phyloP scores from a whole-genome alignment of 2,113 vertebrate genomes.

The Cyanoramphus novaezelandiae region DNA sequence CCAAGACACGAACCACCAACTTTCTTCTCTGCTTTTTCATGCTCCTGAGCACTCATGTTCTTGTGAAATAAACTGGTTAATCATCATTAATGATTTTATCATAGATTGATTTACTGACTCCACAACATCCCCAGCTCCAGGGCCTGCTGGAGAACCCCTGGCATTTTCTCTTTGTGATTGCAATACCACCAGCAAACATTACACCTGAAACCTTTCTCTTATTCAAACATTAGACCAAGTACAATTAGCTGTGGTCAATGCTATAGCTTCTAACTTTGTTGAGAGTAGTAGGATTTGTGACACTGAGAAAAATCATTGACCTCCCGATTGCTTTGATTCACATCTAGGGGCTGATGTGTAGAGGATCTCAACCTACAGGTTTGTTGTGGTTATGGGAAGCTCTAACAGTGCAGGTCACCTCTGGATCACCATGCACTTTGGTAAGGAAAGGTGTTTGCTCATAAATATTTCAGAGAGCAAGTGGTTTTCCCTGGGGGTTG shows the following conservation, averaged over 20 bases:
- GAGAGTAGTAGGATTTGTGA: background rate
- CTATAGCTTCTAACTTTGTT: background rate
- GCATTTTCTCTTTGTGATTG: background rate
- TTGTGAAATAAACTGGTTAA: background rate
- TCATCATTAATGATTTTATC: background rate
- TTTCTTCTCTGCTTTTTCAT: slow-evolving; percentile 12
- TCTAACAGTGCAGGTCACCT: background rate
- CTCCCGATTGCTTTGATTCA: background rate
- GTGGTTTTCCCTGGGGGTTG: slow-evolving; percentile 13
- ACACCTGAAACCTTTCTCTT: background rate
- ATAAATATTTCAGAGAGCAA: background rate
- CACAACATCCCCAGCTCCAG: background rate
- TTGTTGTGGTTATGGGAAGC: background rate
- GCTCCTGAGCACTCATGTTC: background rate
- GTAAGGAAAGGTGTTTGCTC: background rate
- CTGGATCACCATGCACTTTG: background rate
- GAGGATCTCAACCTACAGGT: background rate
- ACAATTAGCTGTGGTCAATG: background rate
- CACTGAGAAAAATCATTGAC: background rate
- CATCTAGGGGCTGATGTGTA: background rate
- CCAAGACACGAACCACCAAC: background rate
- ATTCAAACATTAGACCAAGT: background rate
- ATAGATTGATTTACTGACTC: background rate
- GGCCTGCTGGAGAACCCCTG: background rate
- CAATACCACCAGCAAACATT: background rate